Base-by-base conservation (phyloP, 2,888 invertebrate genomes). In the Lycaena phlaeas region DNA sequence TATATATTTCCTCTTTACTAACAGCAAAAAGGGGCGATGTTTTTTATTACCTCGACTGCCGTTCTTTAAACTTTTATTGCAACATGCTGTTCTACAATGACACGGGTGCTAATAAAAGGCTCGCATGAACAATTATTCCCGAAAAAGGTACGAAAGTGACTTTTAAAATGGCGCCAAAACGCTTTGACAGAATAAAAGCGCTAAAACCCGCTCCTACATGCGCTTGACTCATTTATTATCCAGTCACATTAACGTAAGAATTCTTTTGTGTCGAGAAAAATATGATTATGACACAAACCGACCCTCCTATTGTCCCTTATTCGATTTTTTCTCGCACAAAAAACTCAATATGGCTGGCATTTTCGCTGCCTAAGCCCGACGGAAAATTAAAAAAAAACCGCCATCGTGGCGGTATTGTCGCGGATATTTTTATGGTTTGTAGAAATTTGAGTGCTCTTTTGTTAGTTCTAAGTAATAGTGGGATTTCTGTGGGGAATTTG, bases 251-350 rank as follows among this genome's bases (percentile, higher is more conserved):
- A 78, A 74, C 62, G 74, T 71, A 72, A 76, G 72, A 68, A 74
- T 68, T 71, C 75, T 54, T 77, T 81, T 81, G 78, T 82, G 70
- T 41, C 50, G 61, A 64, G 61, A 71, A 79, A 81, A 81, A 81
- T 79, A 81, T 78, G 78, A 79, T 76, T 78, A 81, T 75, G 76
- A 70, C 75, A 59, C 64, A 62, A 64, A 59, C 64, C 68, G 67
- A 53, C 66, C 75, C 59, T 63, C 59, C 75, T 64, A 72, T 81
- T 79, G 81, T 79, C 68, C 77, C 69, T 72, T n/a, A n/a, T n/a
- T 71, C 66, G 73, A 70, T 76, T 75, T 77, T 71, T 61, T 66
- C 57, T 30, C 61, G 49, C 52, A 56, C 56, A 67, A 73, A 76
- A 68, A 62, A 53, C 59, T 52, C 64, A 68, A 71, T 73, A 74